These are phyloP conservation scores for Sipha flava DNA, from an alignment of 1,140 invertebrate genomes.

Conservation along the genomic window DNA sequence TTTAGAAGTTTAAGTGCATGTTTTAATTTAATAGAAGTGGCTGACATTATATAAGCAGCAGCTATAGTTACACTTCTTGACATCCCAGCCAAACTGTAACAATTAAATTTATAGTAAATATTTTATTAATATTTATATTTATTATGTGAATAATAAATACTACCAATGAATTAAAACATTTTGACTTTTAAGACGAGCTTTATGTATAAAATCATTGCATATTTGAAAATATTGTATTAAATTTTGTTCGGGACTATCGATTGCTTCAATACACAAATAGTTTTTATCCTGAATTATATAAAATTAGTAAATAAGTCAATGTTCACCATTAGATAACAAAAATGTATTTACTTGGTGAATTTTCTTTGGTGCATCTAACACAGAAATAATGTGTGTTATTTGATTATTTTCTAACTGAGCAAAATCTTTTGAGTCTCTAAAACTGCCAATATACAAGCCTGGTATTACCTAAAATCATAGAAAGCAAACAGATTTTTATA, in stretches of 20 bases:
- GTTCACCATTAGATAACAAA: neutral
- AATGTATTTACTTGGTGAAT: constrained; percentile 63
- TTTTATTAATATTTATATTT: neutral
- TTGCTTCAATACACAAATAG: constrained; percentile 87
- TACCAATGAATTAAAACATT: constrained; percentile 94
- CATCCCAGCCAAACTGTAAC: constrained; percentile 80
- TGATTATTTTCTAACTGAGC: constrained; percentile 77
- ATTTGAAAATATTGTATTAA: constrained; percentile 83
- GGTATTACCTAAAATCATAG: constrained; percentile 60
- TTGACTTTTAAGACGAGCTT: constrained; percentile 74
- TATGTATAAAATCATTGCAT: constrained; percentile 94
- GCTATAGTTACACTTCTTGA: constrained; percentile 90
- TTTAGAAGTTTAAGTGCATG: constrained; percentile 87
- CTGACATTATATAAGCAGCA: constrained; percentile 91
- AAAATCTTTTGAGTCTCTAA: constrained; percentile 84
- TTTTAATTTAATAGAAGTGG: constrained; percentile 81
- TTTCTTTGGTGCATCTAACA: constrained; percentile 84
- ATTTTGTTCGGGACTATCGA: constrained; percentile 87
- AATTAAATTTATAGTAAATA: neutral
- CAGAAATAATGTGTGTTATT: constrained; percentile 91
- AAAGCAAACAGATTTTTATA: neutral
- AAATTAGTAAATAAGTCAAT: neutral
- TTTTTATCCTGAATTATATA: constrained; percentile 72
- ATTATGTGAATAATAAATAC: constrained; percentile 36
- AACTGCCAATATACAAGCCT: constrained; percentile 77